Percentiles rank a stretch among this genome's conserved stretches.
phyloP scores from a whole-genome alignment of 1,140 invertebrate genomes.

The Ostrea edulis region DNA sequence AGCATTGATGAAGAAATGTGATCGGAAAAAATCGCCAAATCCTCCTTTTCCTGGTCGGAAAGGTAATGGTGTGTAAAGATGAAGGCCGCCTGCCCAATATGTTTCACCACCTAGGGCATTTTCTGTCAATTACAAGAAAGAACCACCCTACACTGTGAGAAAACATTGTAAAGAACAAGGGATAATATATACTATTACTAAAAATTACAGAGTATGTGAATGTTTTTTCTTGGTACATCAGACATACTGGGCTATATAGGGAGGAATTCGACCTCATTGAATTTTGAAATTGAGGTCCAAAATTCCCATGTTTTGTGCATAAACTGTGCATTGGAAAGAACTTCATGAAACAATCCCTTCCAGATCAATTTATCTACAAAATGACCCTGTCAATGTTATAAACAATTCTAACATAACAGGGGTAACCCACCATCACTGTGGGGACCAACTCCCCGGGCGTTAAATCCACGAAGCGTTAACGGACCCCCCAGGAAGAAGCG shows the following conservation, averaged over 20 bases:
- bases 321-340: too few species aligned
- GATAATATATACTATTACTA: too few species aligned
- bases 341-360: too few species aligned
- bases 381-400: too few species aligned
- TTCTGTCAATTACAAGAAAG: slow-evolving; percentile 61
- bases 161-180: not conserved
- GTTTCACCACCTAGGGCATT: slow-evolving; percentile 81
- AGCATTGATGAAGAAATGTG: slow-evolving; percentile 91
- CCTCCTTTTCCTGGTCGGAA: slow-evolving; percentile 87
- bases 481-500: slow-evolving; percentile 93
- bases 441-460: slow-evolving; percentile 89
- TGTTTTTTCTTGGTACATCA: too few species aligned
- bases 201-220: too few species aligned
- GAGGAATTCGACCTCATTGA: too few species aligned
- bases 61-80: slow-evolving; percentile 91
- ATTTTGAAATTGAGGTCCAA: too few species aligned
- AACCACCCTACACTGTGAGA: not conserved
- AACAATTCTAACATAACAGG: too few species aligned
- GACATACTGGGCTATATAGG: too few species aligned
- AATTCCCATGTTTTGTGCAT: too few species aligned
- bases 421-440: slow-evolving; percentile 83
- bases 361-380: too few species aligned
- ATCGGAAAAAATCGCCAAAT: slow-evolving; percentile 89
- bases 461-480: slow-evolving; percentile 90
- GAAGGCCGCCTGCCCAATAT: slow-evolving; percentile 90